Conservation (phyloP, 2,797 vertebrate species). For the Propithecus deckenii region DNA sequence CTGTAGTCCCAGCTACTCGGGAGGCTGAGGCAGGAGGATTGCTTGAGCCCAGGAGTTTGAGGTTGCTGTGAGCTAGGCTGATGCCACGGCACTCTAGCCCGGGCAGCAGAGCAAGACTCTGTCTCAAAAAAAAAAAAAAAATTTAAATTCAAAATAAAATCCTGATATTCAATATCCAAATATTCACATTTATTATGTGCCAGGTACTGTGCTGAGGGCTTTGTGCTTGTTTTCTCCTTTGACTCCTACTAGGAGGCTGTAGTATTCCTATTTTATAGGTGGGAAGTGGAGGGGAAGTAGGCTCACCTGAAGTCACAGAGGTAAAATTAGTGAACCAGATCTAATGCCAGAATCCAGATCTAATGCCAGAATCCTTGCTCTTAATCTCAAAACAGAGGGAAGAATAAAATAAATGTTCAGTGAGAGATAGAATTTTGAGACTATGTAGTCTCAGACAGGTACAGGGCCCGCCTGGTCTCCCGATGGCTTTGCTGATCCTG, state of each 20-base stretch:
- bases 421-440: background rate
- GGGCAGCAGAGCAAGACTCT: too few relatives aligned
- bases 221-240: background rate
- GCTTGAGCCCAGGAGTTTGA: too few relatives aligned
- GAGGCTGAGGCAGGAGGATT: too few relatives aligned
- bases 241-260: background rate
- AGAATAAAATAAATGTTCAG: background rate
- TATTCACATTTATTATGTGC: background rate
- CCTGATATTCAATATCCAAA: background rate
- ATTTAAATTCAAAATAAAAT: constrained; percentile 6
- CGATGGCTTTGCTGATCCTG: background rate
- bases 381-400: background rate
- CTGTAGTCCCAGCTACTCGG: too few relatives aligned
- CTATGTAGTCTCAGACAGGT: background rate
- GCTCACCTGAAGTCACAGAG: background rate
- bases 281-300: background rate
- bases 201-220: constrained; percentile 1
- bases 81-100: too few relatives aligned
- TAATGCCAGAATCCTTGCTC: background rate
- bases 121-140: too few relatives aligned
- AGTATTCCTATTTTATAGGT: background rate
- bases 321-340: background rate
- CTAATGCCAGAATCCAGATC: background rate
- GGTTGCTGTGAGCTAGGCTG: too few relatives aligned
- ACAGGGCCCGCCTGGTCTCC: background rate